phyloP scores from a whole-genome alignment of 1,140 invertebrate genomes.

The Trachymyrmex septentrionalis region DNA sequence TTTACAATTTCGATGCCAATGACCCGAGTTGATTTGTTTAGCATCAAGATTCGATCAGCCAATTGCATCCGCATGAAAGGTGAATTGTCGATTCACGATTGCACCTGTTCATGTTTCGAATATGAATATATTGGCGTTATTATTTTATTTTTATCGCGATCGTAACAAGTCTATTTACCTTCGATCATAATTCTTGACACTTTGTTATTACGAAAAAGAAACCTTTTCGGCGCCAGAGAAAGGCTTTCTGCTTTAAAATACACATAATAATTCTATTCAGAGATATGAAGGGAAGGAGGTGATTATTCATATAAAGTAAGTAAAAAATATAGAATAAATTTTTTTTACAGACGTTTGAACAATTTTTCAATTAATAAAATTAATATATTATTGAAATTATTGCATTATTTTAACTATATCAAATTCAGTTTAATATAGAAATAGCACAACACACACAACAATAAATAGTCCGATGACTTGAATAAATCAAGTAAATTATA shows the following conservation, averaged over 20 bases:
- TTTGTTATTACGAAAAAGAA: neutral
- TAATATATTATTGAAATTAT: too few species aligned
- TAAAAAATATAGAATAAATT: too few species aligned
- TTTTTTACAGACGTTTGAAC: too few species aligned
- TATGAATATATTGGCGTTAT: neutral
- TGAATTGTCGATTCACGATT: constrained; percentile 1
- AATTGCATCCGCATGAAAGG: constrained; percentile 11
- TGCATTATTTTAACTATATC: too few species aligned
- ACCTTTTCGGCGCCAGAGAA: neutral
- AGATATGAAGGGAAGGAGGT: neutral
- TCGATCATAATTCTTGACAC: neutral
- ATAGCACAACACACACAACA: too few species aligned
- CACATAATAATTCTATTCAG: neutral
- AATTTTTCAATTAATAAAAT: too few species aligned
- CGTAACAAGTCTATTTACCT: constrained; percentile 30
- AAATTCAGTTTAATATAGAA: too few species aligned
- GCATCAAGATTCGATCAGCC: constrained; percentile 17
- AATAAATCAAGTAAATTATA: too few species aligned
- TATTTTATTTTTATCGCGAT: constrained; percentile 14
- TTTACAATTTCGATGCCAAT: constrained; percentile 43
- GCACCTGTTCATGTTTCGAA: constrained; percentile 19
- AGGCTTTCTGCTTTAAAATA: neutral
- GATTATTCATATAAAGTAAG: too few species aligned
- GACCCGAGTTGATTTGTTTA: constrained; percentile 46
- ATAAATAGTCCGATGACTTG: too few species aligned